Evolutionary conservation across 2,797 vertebrate species (phyloP).

Genomic region (Borostomias antarcticus): DNA sequence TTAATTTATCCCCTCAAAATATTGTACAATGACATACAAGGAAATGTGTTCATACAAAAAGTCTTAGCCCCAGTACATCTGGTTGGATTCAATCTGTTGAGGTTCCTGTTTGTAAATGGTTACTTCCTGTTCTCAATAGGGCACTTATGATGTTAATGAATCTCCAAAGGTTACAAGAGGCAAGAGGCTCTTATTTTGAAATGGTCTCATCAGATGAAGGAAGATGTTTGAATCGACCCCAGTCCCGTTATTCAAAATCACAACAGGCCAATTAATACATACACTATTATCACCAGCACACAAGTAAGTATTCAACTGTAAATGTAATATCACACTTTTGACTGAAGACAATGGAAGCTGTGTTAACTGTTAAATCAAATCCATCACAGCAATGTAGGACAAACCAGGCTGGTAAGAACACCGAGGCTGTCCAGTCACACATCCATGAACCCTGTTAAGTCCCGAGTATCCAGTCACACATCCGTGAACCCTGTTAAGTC

Average conservation of each 20-base stretch:
- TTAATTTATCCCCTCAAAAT: conserved; percentile 70
- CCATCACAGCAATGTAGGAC: conserved; percentile 63
- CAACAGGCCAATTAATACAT: conserved; percentile 46
- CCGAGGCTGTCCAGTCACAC: conserved; percentile 54
- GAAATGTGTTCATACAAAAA: conserved; percentile 43
- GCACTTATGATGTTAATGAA: conserved; percentile 7
- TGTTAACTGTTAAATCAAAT: conserved; percentile 46
- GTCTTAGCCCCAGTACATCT: conserved; percentile 32
- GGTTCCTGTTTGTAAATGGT: not conserved
- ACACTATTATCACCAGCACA: conserved; percentile 55
- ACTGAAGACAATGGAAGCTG: conserved; percentile 36
- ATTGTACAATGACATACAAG: conserved; percentile 63
- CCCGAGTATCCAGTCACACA: too few species aligned
- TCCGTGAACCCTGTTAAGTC: too few species aligned
- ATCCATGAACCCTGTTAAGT: conserved; percentile 47
- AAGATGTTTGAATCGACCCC: conserved; percentile 19
- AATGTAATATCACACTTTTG: conserved; percentile 49
- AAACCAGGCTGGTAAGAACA: conserved; percentile 59
- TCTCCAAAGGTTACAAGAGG: conserved; percentile 4
- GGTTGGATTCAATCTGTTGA: conserved; percentile 21
- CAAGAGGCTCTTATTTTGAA: conserved; percentile 6
- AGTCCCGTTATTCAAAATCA: conserved; percentile 45
- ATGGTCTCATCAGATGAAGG: conserved; percentile 7
- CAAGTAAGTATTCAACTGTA: conserved; percentile 47
- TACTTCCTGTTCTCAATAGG: not conserved